Conservation (phyloP, 2,113 vertebrate species). For the Cephalopholis sonnerati region DNA sequence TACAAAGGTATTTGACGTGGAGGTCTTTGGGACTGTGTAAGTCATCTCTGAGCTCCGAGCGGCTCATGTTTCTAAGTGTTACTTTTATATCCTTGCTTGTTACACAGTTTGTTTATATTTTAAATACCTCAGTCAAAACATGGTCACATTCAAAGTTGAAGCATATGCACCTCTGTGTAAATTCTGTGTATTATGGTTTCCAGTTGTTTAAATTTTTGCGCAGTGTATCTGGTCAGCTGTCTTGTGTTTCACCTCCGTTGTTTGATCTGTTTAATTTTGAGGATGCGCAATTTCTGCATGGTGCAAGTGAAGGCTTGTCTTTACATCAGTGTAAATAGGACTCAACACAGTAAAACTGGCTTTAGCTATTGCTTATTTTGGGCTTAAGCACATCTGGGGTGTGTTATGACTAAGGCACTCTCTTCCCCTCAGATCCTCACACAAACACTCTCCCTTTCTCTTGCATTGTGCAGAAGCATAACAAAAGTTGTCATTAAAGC, state of each 20-base stretch:
- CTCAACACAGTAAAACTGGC: slow-evolving; percentile 46
- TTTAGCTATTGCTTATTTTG: slow-evolving; percentile 69
- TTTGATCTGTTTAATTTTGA: slow-evolving; percentile 52
- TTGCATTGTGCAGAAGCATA: slow-evolving; percentile 22
- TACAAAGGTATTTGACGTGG: slow-evolving; percentile 56
- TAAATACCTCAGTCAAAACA: slow-evolving; percentile 48
- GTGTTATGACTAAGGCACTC: slow-evolving; percentile 62
- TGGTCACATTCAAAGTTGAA: slow-evolving; percentile 21
- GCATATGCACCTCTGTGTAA: slow-evolving; percentile 39
- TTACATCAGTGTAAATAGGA: slow-evolving; percentile 49
- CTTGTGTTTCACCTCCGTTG: slow-evolving; percentile 30
- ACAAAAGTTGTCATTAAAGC: slow-evolving; percentile 42
- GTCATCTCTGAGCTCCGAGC: slow-evolving; percentile 33
- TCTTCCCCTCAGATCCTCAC: slow-evolving; percentile 38
- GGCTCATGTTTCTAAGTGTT: slow-evolving; percentile 39
- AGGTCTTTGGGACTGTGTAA: slow-evolving; percentile 33
- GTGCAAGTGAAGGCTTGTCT: slow-evolving; percentile 52
- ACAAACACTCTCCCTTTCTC: slow-evolving; percentile 8
- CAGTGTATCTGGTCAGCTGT: slow-evolving; percentile 27
- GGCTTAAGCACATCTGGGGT: slow-evolving; percentile 66
- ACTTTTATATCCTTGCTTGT: slow-evolving; percentile 54
- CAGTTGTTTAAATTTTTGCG: slow-evolving; percentile 27
- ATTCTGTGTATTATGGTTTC: slow-evolving; percentile 24
- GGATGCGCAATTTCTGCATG: slow-evolving; percentile 30
- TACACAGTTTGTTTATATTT: slow-evolving; percentile 54